Conservation (phyloP, 1,140 invertebrate genomes). For the Zaprionus taronus region DNA sequence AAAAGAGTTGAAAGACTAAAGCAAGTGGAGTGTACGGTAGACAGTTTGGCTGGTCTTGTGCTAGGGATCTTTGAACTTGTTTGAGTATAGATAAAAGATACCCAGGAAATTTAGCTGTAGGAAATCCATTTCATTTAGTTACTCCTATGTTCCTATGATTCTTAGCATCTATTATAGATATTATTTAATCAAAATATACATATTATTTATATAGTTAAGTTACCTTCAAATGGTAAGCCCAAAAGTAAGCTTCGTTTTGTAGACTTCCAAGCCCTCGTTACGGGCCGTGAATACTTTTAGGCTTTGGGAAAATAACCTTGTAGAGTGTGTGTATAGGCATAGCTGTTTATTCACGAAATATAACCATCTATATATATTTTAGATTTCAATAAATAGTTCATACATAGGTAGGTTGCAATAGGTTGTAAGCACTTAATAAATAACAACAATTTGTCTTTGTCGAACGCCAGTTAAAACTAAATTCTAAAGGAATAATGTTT, state of each 20-base stretch:
- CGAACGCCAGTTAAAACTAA: conserved; percentile 35
- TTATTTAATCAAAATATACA: no score
- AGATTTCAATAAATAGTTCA: conserved; percentile 32
- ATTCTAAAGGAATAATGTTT: conserved; percentile 37
- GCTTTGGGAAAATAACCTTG: background rate
- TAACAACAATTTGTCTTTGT: conserved; percentile 50
- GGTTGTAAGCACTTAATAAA: conserved; percentile 52
- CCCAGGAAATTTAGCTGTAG: no score
- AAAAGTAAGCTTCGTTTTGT: conserved; percentile 45
- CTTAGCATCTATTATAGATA: no score
- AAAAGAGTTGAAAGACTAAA: background rate
- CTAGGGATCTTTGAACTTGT: no score
- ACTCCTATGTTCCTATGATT: no score
- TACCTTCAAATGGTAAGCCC: conserved; percentile 13
- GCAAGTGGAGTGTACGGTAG: background rate
- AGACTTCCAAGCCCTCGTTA: fast-evolving
- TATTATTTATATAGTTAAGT: background rate
- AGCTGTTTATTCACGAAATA: conserved; percentile 62
- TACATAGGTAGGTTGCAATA: conserved; percentile 34
- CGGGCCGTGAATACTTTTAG: conserved; percentile 45
- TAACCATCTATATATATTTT: conserved; percentile 44
- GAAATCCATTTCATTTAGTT: no score
- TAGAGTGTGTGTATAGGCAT: background rate
- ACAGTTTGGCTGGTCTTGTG: background rate
- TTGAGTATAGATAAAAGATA: no score